Evolutionary conservation across 2,113 vertebrate genomes (phyloP).

Genomic region (Gnathonemus longibarbis): DNA sequence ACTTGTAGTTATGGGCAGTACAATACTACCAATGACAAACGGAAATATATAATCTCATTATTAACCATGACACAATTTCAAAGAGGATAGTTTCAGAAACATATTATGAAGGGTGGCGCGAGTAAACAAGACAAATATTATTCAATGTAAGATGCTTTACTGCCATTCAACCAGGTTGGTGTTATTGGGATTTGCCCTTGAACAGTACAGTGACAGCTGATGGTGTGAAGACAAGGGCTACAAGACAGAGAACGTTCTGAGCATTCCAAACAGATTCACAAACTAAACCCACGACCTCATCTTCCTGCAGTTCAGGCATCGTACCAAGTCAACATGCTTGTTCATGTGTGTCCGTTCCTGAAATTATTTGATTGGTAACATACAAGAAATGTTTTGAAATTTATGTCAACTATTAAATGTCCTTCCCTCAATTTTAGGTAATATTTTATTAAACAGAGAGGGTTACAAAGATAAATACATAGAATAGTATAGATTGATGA

Average conservation of each 20-base stretch:
- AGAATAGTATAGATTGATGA: neutral
- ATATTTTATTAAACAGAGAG: neutral
- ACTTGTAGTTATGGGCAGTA: neutral
- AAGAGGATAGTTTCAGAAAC: neutral
- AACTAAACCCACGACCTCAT: neutral
- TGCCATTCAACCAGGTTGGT: neutral
- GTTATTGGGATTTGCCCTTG: neutral
- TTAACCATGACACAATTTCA: neutral
- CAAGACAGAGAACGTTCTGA: neutral
- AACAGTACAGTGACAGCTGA: neutral
- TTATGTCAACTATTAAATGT: neutral
- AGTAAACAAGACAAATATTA: neutral
- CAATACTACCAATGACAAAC: neutral
- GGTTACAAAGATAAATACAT: neutral
- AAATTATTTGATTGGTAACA: neutral
- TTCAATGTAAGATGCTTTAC: neutral
- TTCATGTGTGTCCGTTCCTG: neutral
- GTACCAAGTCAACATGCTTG: neutral
- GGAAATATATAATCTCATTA: neutral
- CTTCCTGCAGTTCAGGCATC: neutral
- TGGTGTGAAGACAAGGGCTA: neutral
- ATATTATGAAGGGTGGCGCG: neutral
- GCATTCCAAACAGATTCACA: neutral
- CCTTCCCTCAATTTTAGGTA: neutral
- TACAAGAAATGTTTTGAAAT: neutral